phyloP scores from a whole-genome alignment of 2,113 vertebrate genomes.

The Rhadina sibilatrix region DNA sequence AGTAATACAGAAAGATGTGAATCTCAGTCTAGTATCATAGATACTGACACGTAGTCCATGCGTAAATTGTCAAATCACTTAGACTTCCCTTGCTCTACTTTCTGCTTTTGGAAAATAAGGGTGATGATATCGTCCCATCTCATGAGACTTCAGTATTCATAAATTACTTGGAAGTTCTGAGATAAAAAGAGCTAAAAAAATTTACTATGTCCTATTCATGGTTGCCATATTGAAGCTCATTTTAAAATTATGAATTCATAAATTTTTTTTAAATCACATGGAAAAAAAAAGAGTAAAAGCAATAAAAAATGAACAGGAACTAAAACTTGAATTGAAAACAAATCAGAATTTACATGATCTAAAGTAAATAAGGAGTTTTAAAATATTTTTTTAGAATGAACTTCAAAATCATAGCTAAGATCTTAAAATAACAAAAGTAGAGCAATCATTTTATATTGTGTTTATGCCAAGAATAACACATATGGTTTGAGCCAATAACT shows the following conservation, averaged over 20 bases:
- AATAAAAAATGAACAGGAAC: neutral
- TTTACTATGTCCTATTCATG: neutral
- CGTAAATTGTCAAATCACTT: neutral
- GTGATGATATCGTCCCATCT: neutral
- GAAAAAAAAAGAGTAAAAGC: neutral
- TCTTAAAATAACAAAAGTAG: constrained; percentile 6
- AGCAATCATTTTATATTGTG: neutral
- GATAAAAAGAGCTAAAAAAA: neutral
- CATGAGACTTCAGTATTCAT: neutral
- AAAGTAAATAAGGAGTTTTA: neutral
- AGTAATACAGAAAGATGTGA: neutral
- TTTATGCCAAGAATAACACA: neutral
- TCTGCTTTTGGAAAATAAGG: neutral
- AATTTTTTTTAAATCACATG: neutral
- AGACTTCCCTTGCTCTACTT: neutral
- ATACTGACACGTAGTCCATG: neutral
- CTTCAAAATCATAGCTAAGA: neutral
- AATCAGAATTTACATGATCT: neutral
- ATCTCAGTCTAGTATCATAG: neutral
- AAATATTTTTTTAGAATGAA: neutral
- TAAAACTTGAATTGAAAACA: neutral
- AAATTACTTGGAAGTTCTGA: neutral
- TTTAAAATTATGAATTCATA: neutral
- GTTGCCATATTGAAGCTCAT: neutral
- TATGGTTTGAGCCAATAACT: neutral